Evolutionary conservation across 1,140 invertebrate species (phyloP).

Genomic region (Nephotettix cincticeps): DNA sequence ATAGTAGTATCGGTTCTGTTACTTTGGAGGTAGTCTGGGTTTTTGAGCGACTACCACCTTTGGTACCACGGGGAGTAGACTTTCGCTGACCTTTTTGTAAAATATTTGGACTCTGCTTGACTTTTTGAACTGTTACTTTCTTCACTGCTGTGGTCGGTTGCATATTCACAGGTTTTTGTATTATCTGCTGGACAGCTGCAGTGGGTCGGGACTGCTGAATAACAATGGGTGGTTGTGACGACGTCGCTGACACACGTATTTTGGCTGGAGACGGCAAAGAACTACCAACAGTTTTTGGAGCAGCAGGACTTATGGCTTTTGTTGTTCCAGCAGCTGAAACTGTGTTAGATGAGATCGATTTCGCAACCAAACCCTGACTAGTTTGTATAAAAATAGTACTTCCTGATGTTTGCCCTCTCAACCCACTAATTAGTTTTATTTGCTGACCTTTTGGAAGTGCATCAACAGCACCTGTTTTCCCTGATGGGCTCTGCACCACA

Average conservation of each 20-base stretch:
- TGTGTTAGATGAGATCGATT: not conserved
- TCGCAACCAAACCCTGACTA: slow-evolving; percentile 5
- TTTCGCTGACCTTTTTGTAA: slow-evolving; percentile 32
- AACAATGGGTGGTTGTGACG: not conserved
- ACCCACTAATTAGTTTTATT: slow-evolving; percentile 1
- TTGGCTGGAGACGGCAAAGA: not conserved
- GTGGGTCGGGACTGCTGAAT: not conserved
- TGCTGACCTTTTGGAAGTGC: slow-evolving; percentile 18
- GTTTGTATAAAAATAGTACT: slow-evolving; percentile 27
- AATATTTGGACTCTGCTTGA: slow-evolving; percentile 33
- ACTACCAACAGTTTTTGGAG: not conserved
- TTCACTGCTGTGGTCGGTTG: not conserved
- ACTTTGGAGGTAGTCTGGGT: not conserved
- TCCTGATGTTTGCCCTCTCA: not conserved
- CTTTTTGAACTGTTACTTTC: slow-evolving; percentile 21
- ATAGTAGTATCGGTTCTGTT: not conserved
- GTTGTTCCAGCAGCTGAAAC: not conserved
- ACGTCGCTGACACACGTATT: not conserved
- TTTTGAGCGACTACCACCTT: not conserved
- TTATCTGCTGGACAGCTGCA: not conserved
- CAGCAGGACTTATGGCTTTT: not conserved
- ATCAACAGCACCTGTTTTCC: slow-evolving; percentile 15
- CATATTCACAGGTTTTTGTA: not conserved
- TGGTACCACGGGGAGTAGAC: slow-evolving; percentile 7
- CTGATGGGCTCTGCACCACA: slow-evolving; percentile 25